Evolutionary conservation across 2,113 vertebrate species (phyloP), one percentile per base, ranked within the genome.

Genomic region (Rhea pennata): DNA sequence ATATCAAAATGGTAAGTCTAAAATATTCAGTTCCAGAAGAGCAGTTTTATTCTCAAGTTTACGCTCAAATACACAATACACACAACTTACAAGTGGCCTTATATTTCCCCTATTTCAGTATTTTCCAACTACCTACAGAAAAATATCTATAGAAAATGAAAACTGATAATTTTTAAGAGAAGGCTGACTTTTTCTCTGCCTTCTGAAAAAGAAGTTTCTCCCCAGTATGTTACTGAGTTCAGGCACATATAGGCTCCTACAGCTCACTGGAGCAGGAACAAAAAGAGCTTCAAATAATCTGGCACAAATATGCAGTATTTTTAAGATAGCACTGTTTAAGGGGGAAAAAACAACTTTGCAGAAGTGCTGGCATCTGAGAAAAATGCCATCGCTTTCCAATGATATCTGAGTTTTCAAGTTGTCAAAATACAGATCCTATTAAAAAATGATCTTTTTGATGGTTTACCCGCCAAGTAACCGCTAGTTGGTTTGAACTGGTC

Each of bases 21-120:
- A 93, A 91, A 87, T 93, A 97, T 90, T 82, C 27, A 91, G 61
- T 87, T 96, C 86, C 73, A 95, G 80, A 96, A 94, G 93, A 51
- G 21, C 27, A 48, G 69, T 96, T 91, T 87, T 88, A 65, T 67
- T 94, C 79, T 77, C 50, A 91, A 81, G 53, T 77, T 87, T 96
- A 95, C 93, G 66, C 8, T 88, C 31, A 85, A 76, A 66, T 40
- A 48, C 19, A 80, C 3, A 10, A 48, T 15, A 80, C 3, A 10
- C 23, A 46, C 8, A 31, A 66, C 75, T 88, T 92, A 26, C 24
- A 67, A 71, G 66, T 8, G 87, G 4, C 4, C 23, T 72, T 29
- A 15, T 22, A 19, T 36, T 83, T 66, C 48, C 31, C 23, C 3
- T 70, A 8, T 31, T 64, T 54, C 54, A 56, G 13, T 44, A 23